Conservation (phyloP, 23 tunicate genomes). For the Phallusia fumigata region DNA sequence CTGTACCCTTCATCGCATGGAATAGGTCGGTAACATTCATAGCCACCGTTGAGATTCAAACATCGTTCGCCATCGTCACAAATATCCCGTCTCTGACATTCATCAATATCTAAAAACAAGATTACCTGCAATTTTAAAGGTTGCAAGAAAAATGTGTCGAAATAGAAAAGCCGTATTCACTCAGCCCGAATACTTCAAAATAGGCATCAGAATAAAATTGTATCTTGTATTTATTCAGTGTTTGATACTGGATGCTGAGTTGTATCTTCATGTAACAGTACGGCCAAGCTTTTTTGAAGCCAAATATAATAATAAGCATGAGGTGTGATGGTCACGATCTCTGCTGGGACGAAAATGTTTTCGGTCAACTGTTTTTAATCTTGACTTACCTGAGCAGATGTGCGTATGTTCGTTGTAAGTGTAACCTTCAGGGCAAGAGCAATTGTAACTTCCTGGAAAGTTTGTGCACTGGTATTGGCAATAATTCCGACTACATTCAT, state of each 20-base stretch:
- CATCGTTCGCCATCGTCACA: neutral
- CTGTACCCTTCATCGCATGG: neutral
- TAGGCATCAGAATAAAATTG: no score
- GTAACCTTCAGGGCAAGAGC: neutral
- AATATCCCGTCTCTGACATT: neutral
- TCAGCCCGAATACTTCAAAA: no score
- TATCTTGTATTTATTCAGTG: no score
- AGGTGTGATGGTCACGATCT: neutral
- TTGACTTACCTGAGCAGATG: neutral
- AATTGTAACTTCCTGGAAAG: neutral
- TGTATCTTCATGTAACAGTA: no score
- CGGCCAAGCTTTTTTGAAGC: no score
- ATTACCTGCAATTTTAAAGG: no score
- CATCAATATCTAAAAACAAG: neutral
- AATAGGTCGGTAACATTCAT: neutral
- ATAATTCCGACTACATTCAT: neutral
- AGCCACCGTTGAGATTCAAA: neutral
- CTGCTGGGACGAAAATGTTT: no score
- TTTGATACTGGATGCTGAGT: no score
- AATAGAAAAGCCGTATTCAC: no score
- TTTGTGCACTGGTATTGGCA: neutral
- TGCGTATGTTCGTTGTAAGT: neutral
- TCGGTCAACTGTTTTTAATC: no score
- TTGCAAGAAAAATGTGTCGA: no score
- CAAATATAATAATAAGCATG: no score